Evolutionary conservation across 2,797 vertebrate genomes (phyloP).

Genomic region (Corythornis leucogaster): DNA sequence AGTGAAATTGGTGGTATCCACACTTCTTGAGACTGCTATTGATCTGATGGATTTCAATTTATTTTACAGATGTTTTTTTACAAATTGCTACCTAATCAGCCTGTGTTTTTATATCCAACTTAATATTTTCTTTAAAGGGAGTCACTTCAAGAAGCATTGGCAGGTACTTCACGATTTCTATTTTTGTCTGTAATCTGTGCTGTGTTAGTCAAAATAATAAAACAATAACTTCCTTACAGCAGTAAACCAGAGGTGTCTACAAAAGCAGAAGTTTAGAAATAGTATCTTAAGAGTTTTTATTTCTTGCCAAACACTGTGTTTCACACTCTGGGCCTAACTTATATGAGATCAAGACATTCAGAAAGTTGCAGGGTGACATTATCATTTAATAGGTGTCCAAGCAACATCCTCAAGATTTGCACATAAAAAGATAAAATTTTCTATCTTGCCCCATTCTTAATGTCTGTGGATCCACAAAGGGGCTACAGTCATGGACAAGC

Average conservation of each 20-base stretch:
- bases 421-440: not conserved
- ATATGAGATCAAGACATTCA: not conserved
- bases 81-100: slow-evolving; percentile 21
- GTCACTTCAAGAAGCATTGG: slow-evolving; percentile 10
- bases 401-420: not conserved
- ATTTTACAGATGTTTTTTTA: slow-evolving; percentile 58
- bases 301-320: not conserved
- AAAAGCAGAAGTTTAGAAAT: not conserved
- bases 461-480: not conserved
- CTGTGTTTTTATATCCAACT: slow-evolving; percentile 8
- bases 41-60: slow-evolving; percentile 33
- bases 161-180: slow-evolving; percentile 28
- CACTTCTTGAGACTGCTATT: slow-evolving; percentile 12
- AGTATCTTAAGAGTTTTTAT: not conserved
- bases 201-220: slow-evolving; percentile 31
- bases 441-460: not conserved
- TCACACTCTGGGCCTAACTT: not conserved
- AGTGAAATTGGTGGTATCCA: slow-evolving; percentile 34
- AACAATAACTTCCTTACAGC: not conserved
- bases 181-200: slow-evolving; percentile 15
- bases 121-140: slow-evolving; percentile 42
- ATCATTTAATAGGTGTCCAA: not conserved
- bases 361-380: not conserved
- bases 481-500: not conserved
- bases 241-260: not conserved